Evolutionary conservation across 2,797 vertebrate species (phyloP), one percentile per base, ranked within the genome.

Genomic region (Coregonus suidteri): DNA sequence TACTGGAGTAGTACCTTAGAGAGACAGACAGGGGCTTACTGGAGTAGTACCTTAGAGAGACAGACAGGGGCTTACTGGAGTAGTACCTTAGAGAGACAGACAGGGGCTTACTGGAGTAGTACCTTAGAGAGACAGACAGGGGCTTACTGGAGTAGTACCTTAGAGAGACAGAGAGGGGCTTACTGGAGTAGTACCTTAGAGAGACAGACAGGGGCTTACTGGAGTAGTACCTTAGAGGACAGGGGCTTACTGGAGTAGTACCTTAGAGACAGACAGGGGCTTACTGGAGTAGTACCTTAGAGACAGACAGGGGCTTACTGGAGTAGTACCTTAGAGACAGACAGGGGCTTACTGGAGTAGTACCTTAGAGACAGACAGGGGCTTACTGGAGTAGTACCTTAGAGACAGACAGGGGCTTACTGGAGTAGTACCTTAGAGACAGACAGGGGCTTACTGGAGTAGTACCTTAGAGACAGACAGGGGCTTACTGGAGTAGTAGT

Each of bases 391-490:
- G 35, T 0, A 37, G 35, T 1, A 37, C 35, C 35, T 37, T 37
- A 37, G 4, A 37, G 89, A 25, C 25, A 91, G 85, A 84, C 81
- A 78, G 79, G 73, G 79, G 51, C 80, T 87, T 79, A 78, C 81
- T 79, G 66, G 35, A 37, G 81, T 71, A 80, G 81, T 80, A 89
- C 92, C 78, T 37, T 37, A 85, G 83, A 75, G 4, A 37, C 89
- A 91, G 85, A 84, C 81, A 79, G 79, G 73, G 79, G 51, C 80
- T 87, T 78, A 78, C 81, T 79, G 66, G 35, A 35, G 81, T 69
- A 80, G 81, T 79, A 89, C 92, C 78, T 6, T 37, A 85, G 83
- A 75, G 4, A 6, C 88, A 91, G 85, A 85, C 81, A 79, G 79
- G 73, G 79, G 52, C 80, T 87, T 79, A 77, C 81, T 79, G 65